These are phyloP conservation scores for Eulimnadia texana DNA, from an alignment of 1,140 invertebrate genomes.

Conservation along the genomic window DNA sequence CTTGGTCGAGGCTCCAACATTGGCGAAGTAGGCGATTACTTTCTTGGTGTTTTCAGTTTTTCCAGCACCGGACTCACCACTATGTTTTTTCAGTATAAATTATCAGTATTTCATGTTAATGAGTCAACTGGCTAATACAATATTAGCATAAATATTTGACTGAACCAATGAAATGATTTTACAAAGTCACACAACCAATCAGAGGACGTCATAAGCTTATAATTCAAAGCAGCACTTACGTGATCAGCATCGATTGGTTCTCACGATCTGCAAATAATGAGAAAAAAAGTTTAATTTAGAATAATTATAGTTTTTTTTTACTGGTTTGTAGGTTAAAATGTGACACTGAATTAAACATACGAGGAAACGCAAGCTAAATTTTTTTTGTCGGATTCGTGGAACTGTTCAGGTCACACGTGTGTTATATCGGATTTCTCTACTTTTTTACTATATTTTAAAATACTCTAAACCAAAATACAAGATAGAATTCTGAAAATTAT, in stretches of 20 bases:
- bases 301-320: too few species aligned
- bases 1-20: conserved; percentile 72
- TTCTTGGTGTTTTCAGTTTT: conserved; percentile 99
- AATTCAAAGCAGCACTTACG: conserved; percentile 44
- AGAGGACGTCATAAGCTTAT: not conserved
- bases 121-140: conserved; percentile 1
- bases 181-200: not conserved
- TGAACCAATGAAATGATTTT: too few species aligned
- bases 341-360: too few species aligned
- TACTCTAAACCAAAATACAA: too few species aligned
- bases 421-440: too few species aligned
- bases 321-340: too few species aligned
- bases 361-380: too few species aligned
- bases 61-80: conserved; percentile 97
- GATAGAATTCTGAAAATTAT: not conserved
- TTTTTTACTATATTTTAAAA: too few species aligned
- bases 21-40: conserved; percentile 96
- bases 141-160: too few species aligned
- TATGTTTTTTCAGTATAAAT: conserved; percentile 34
- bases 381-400: too few species aligned
- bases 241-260: conserved; percentile 98
- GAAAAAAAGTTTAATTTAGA: conserved; percentile 8
- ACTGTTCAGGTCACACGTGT: too few species aligned
- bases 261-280: conserved; percentile 55
- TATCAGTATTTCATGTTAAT: too few species aligned